Evolutionary conservation across 2,888 invertebrate species (phyloP), one percentile per base, ranked within the genome.

Genomic region (Pheosia tremula): DNA sequence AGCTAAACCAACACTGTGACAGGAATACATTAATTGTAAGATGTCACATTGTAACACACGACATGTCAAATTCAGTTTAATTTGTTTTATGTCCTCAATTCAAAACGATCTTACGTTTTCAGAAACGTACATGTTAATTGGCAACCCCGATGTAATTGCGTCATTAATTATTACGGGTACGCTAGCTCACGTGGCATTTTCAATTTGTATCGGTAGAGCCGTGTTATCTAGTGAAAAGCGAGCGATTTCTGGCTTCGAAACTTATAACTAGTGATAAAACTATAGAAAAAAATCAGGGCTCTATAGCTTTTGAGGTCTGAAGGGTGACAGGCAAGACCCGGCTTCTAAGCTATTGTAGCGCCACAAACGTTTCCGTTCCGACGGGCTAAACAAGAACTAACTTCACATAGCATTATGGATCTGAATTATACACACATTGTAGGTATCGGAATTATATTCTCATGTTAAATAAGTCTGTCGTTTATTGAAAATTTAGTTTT

Each of bases 251-350:
- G 77, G 75, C 69, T 68, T 62, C 58, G 66, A 56, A 69, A 74
- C 74, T 72, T 76, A 75, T 69, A 68, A 67, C 69, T 74, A 72
- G 63, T 63, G 59, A 75, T 65, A 72, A 77, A 79, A 65, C 74
- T 80, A 78, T 74, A 80, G 74, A 75, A 77, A 78, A 74, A 47
- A 69, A 72, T 71, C 71, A 72, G 70, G 70, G 64, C 68, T 69
- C 66, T 65, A 66, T 71, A 66, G 69, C 67, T 71, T 64, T 61
- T 77, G 75, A 81, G 78, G 79, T 82, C 75, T 74, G 76, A 75
- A 73, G 77, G 77, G 72, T 79, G 70, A 74, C 74, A 80, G 86
- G 85, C 85, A 84, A 85, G 85, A 84, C 74, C 78, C 71, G 85
- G 84, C 85, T 79, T 73, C 53, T 74, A 77, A 68, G 63, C 71